Evolutionary conservation across 2,888 invertebrate species (phyloP).

Genomic region (Pheosia tremula): DNA sequence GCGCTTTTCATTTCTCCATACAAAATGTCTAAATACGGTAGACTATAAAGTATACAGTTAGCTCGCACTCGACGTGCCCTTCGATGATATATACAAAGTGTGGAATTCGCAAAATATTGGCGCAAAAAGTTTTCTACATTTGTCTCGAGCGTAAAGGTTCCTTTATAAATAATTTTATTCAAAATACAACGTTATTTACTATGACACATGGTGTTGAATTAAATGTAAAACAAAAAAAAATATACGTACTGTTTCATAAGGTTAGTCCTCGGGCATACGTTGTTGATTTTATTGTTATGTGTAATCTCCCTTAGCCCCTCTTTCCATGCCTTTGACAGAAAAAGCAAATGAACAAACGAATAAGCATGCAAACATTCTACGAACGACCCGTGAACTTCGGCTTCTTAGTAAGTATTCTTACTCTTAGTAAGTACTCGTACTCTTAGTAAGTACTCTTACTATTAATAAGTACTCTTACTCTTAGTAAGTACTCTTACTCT

Average conservation of each 20-base stretch:
- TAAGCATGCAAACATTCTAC: conserved; percentile 56
- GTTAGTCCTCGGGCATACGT: conserved; percentile 97
- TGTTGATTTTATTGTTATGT: conserved; percentile 98
- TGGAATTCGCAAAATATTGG: no score
- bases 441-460: not conserved
- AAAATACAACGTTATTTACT: no score
- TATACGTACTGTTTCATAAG: conserved; percentile 99
- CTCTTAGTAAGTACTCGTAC: not conserved
- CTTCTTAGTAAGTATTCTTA: not conserved
- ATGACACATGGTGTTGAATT: not conserved
- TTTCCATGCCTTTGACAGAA: conserved; percentile 93
- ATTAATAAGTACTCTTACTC: not conserved
- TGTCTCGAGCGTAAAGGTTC: no score
- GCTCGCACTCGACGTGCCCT: no score
- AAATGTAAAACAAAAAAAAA: conserved; percentile 20
- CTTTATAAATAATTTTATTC: no score
- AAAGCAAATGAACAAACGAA: conserved; percentile 48
- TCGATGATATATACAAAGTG: no score
- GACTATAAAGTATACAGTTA: no score
- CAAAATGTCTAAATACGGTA: no score
- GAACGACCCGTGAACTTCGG: conserved; percentile 43
- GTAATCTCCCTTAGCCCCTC: conserved; percentile 94
- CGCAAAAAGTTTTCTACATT: no score
- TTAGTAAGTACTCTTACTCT: not conserved
- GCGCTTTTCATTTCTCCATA: no score